These are phyloP conservation scores for Anhinga anhinga DNA, from an alignment of 2,113 vertebrate genomes.

Conservation along the genomic window DNA sequence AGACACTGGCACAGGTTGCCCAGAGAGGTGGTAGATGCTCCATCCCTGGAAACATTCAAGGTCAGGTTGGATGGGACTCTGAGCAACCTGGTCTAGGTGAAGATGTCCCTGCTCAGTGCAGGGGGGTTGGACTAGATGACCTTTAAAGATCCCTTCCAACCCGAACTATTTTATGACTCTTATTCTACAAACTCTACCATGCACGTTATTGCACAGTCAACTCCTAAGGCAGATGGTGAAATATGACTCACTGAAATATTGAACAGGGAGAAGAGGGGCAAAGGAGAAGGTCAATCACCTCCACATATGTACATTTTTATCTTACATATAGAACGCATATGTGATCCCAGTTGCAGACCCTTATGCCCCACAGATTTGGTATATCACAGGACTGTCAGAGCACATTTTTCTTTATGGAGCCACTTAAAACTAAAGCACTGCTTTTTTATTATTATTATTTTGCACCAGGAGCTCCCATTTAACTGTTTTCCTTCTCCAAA, in stretches of 20 bases:
- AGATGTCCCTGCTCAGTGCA: not conserved
- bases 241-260: not conserved
- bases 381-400: not conserved
- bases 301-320: not conserved
- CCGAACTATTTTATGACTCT: not conserved
- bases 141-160: not conserved
- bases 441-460: not conserved
- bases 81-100: not conserved
- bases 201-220: rapidly evolving
- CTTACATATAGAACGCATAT: not conserved
- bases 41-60: not conserved
- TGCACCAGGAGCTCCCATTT: not conserved
- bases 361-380: not conserved
- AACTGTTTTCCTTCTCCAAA: not conserved
- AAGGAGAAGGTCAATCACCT: not conserved
- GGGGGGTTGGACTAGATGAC: not conserved
- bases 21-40: too few species aligned
- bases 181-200: not conserved
- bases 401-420: not conserved
- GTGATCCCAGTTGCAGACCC: not conserved
- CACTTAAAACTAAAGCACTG: not conserved
- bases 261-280: not conserved
- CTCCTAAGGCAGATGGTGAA: not conserved
- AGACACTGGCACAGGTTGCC: not conserved
- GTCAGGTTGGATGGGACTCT: not conserved